Evolutionary conservation across 1,140 invertebrate genomes (phyloP).

Genomic region (Hylaeus anthracinus): DNA sequence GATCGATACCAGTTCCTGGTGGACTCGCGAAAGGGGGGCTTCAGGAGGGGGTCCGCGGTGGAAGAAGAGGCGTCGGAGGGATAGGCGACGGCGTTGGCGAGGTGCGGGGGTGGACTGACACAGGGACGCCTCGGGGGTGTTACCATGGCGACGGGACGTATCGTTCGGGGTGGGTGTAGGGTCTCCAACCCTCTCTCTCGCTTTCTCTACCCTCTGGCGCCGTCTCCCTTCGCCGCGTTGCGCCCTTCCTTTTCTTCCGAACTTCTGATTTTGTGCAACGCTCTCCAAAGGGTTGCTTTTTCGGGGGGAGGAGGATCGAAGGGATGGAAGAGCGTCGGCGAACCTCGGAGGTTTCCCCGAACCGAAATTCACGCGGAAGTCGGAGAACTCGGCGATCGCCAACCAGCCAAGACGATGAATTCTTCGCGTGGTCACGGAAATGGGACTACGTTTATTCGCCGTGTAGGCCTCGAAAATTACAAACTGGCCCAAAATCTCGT

Average conservation of each 20-base stretch:
- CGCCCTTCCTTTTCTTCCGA: slow-evolving; percentile 36
- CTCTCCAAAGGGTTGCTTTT: slow-evolving; percentile 6
- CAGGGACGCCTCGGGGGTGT: slow-evolving; percentile 78
- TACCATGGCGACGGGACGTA: slow-evolving; percentile 76
- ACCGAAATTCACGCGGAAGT: too few species aligned
- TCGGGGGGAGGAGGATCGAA: slow-evolving; percentile 33
- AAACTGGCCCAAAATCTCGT: too few species aligned
- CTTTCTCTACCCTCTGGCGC: neutral
- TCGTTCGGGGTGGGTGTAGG: slow-evolving; percentile 68
- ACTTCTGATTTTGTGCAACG: slow-evolving; percentile 58
- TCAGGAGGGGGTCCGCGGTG: slow-evolving; percentile 55
- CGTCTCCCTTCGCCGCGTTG: neutral
- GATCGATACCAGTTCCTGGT: slow-evolving; percentile 76
- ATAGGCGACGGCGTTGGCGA: slow-evolving; percentile 45
- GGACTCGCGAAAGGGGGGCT: slow-evolving; percentile 63
- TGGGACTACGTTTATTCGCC: too few species aligned
- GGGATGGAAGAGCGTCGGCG: neutral
- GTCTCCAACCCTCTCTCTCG: slow-evolving; percentile 42
- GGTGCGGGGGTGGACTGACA: slow-evolving; percentile 72
- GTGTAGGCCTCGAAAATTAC: too few species aligned
- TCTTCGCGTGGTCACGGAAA: too few species aligned
- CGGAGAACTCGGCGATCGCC: too few species aligned
- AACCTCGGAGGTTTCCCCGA: too few species aligned
- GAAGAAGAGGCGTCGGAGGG: slow-evolving; percentile 35
- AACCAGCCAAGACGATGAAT: too few species aligned